Evolutionary conservation across 2,797 vertebrate genomes (phyloP), one percentile per base, ranked within the genome.

Genomic region (Girardinus metallicus): DNA sequence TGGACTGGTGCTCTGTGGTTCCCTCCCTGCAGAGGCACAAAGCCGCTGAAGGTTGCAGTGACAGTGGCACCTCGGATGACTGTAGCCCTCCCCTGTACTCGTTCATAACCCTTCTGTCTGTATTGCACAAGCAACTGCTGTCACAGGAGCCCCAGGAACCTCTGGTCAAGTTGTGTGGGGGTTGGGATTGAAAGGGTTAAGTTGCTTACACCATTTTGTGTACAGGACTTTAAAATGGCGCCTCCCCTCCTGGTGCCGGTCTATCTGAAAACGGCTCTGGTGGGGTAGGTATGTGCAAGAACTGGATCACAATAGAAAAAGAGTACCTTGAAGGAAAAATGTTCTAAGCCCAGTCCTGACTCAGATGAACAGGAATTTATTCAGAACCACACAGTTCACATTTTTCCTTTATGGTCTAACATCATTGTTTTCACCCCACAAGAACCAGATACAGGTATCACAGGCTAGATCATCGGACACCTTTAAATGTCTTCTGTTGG

Each of bases 121-220:
- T 68, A 76, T 29, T 84, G 1, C 15, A 43, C n/a, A 7, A 6
- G 29, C 41, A 0, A 5, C 29, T 15, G 49, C 16, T 73, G 78
- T 21, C 46, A 23, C 76, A 43, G 39, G 44, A 68, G 12, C 23
- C 34, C 64, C 23, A 6, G 31, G 26, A 66, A 16, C 23, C 16
- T 46, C 0, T 70, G 51, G 77, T 74, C 57, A 75, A 29, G 79
- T 82, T 57, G 80, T 51, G 46, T 85, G 7, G 46, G 66, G 46
- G 62, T 18, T 71, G 80, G 90, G 47, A 49, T 62, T 80, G 39
- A 82, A 91, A 83, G 93, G 91, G 94, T 95, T 94, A 95, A n/a
- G 80, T 85, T 62, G 57, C 81, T 77, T 44, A 68, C 92, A 86
- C 92, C 93, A 94, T 94, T 94, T 93, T 94, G 93, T 91, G 78